Base-by-base conservation (phyloP, 2,888 invertebrate genomes). In the Drosophila lutescens region DNA sequence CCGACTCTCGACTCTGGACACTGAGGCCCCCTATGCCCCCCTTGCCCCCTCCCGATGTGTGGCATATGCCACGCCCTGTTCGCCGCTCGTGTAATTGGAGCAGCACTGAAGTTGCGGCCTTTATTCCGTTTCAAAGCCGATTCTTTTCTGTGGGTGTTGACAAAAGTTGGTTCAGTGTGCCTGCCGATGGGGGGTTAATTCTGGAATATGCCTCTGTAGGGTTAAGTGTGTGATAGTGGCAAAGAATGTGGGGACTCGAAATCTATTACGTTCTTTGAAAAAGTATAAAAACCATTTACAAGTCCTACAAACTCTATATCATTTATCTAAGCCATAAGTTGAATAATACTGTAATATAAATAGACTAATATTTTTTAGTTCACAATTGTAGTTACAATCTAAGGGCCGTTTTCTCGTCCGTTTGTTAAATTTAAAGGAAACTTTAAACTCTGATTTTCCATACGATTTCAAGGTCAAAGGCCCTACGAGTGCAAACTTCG, bases 131-230 rank as follows among this genome's bases (percentile, higher is more conserved):
- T 53, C 43, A 55, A 55, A 66, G 65, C 46, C 44, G 67, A 46
- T 38, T 40, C 43, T 69, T 58, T n/a, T 43, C 26, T 81, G 79
- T 82, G 88, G 86, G 88, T 82, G 86, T 88, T 88, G 88, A 82
- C 88, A 85, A 86, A 86, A 80, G 49, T 67, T 38, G 79, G 68
- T 56, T 65, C 51, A 74, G 50, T 50, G 70, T 66, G 67, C 66
- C 69, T 59, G 46, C 47, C 40, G 47, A 15, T 26, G 12, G 36
- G 66, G 65, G 65, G 71, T 57, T 74, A 66, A 69, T 75, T 63
- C 63, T 54, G 66, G 40, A 57, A 49, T 47, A 62, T 36, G 69
- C 69, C 54, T 43, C 55, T n/a, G 56, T 36, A 36, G 74, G 63
- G 74, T 70, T 61, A 56, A 70, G 50, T 46, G 62, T 50, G 34